Evolutionary conservation across 2,888 invertebrate species (phyloP).

Genomic region (Pachliopta kotzebuea): DNA sequence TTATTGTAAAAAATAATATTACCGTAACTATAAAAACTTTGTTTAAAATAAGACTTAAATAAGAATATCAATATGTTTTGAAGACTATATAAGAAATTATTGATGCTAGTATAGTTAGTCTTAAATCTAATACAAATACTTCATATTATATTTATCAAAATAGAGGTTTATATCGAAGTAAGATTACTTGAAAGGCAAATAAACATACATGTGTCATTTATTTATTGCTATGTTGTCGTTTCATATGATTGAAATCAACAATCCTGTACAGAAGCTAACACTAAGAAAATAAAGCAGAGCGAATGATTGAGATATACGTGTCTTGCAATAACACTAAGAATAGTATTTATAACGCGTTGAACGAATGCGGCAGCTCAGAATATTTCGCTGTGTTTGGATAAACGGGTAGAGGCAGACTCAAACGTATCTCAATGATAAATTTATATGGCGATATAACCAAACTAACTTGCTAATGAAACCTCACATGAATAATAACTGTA

Average conservation of each 20-base stretch:
- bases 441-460: constrained; percentile 28
- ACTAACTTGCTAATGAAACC: constrained; percentile 28
- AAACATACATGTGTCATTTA: not conserved
- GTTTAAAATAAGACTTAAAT: no score
- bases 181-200: not conserved
- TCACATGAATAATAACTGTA: constrained; percentile 11
- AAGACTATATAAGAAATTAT: no score
- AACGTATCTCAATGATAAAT: constrained; percentile 36
- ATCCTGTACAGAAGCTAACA: not conserved
- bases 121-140: no score
- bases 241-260: not conserved
- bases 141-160: no score
- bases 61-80: no score
- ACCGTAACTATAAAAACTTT: no score
- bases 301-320: constrained; percentile 6
- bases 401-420: constrained; percentile 37
- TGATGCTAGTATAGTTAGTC: no score
- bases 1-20: no score
- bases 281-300: constrained; percentile 11
- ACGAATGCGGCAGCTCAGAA: constrained; percentile 35
- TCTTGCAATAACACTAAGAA: constrained; percentile 26
- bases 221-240: not conserved
- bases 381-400: constrained; percentile 39
- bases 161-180: no score
- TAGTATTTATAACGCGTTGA: constrained; percentile 27